Percentiles rank a stretch among this genome's conserved stretches.
These are phyloP conservation scores for Sclerurus mexicanus DNA, from an alignment of 2,113 vertebrate species.

Conservation along the genomic window DNA sequence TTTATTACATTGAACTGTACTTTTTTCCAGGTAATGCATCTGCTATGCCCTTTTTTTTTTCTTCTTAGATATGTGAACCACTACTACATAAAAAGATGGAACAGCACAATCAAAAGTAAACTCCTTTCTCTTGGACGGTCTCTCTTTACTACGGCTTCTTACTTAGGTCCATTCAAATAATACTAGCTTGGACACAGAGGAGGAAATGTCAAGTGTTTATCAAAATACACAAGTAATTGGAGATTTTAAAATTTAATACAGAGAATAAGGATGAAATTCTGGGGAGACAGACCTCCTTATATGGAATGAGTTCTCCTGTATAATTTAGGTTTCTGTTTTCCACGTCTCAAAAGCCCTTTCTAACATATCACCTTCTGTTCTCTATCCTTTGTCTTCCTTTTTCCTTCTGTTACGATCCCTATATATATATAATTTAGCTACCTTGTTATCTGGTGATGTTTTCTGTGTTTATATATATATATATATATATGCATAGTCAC, in stretches of 20 bases:
- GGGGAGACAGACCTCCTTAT: not conserved
- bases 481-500: not conserved
- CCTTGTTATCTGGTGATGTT: not conserved
- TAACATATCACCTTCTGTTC: not conserved
- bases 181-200: not conserved
- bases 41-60: not conserved
- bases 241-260: not conserved
- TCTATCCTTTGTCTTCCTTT: not conserved
- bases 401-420: not conserved
- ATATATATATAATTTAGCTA: not conserved
- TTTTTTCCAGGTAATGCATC: fast-evolving
- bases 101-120: not conserved
- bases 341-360: not conserved
- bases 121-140: not conserved
- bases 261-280: not conserved
- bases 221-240: not conserved
- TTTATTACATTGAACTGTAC: not conserved
- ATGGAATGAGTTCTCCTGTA: not conserved
- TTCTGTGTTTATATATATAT: not conserved
- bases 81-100: not conserved
- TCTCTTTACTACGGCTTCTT: not conserved
- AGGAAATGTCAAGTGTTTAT: not conserved
- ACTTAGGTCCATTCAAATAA: not conserved
- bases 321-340: not conserved
- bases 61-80: not conserved